A percentile compares a stretch with the other conserved stretches of the same genome.
Conservation (phyloP, 2,888 invertebrate species). For the Hirtodrosophila alboralis region DNA sequence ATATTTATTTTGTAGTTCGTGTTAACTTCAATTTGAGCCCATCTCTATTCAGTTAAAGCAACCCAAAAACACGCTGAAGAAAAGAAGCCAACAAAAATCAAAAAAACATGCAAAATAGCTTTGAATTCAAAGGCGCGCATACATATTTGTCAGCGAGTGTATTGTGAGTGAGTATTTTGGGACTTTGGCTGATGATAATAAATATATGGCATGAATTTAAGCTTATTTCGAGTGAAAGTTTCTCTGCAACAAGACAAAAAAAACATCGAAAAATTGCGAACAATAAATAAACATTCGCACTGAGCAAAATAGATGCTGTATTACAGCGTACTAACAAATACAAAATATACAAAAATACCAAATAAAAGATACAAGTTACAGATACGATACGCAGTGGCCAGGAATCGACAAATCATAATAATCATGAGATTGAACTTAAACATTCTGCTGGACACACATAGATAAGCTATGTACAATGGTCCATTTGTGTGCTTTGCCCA, state of each 20-base stretch:
- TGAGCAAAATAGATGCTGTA: constrained; percentile 23
- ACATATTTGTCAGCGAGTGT: constrained; percentile 55
- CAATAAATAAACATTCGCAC: constrained; percentile 64
- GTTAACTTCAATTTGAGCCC: no score
- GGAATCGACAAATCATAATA: constrained; percentile 69
- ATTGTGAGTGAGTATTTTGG: constrained; percentile 20
- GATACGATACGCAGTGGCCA: constrained; percentile 18
- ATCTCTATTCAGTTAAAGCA: constrained; percentile 1
- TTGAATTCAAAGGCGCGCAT: constrained; percentile 34
- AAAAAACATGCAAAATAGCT: constrained; percentile 67
- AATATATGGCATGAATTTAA: constrained; percentile 49
- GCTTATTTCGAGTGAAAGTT: constrained; percentile 46
- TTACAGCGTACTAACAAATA: constrained; percentile 11
- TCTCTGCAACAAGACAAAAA: constrained; percentile 17
- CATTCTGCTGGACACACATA: constrained; percentile 4
- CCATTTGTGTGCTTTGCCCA: no score
- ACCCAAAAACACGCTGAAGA: constrained; percentile 8
- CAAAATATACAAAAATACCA: background rate
- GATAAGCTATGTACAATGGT: constrained; percentile 23
- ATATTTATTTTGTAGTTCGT: no score
- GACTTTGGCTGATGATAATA: constrained; percentile 36
- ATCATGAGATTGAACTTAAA: constrained; percentile 45
- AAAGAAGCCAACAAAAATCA: constrained; percentile 48
- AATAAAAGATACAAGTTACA: constrained; percentile 1
- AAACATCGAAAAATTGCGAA: constrained; percentile 38